phyloP scores from a whole-genome alignment of 2,113 vertebrate genomes.

The Poeciliopsis occidentalis region DNA sequence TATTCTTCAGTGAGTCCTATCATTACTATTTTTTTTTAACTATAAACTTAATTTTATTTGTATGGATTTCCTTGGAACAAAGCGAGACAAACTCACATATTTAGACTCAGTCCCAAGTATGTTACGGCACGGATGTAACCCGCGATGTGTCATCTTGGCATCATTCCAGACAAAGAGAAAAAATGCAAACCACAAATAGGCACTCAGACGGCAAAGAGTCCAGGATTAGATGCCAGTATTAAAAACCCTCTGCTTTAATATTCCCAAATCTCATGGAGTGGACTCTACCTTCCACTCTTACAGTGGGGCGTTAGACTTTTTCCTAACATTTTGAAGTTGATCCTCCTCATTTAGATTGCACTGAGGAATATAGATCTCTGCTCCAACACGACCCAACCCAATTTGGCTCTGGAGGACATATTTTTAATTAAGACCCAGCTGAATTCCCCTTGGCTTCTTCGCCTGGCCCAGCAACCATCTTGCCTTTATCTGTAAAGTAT shows the following conservation, averaged over 20 bases:
- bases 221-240: slow-evolving; percentile 69
- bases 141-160: slow-evolving; percentile 34
- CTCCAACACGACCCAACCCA: slow-evolving; percentile 38
- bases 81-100: slow-evolving; percentile 18
- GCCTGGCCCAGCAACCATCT: slow-evolving; percentile 41
- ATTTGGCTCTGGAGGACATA: slow-evolving; percentile 54
- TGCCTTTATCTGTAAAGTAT: slow-evolving; percentile 53
- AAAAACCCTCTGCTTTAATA: slow-evolving; percentile 56
- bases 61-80: slow-evolving; percentile 6
- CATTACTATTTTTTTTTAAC: slow-evolving; percentile 16
- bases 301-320: slow-evolving; percentile 20
- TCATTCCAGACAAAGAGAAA: slow-evolving; percentile 59
- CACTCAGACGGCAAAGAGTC: slow-evolving; percentile 61
- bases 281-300: slow-evolving; percentile 38
- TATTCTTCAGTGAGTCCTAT: too few relatives aligned
- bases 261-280: slow-evolving; percentile 36
- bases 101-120: neutral
- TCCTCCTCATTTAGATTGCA: slow-evolving; percentile 50
- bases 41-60: slow-evolving; percentile 24
- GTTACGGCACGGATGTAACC: slow-evolving; percentile 16
- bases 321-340: slow-evolving; percentile 51
- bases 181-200: slow-evolving; percentile 59
- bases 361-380: slow-evolving; percentile 39
- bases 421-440: slow-evolving; percentile 72
- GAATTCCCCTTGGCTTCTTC: slow-evolving; percentile 58